Base-by-base conservation (phyloP, 2,797 vertebrate species). In the Macrochelys suwanniensis region DNA sequence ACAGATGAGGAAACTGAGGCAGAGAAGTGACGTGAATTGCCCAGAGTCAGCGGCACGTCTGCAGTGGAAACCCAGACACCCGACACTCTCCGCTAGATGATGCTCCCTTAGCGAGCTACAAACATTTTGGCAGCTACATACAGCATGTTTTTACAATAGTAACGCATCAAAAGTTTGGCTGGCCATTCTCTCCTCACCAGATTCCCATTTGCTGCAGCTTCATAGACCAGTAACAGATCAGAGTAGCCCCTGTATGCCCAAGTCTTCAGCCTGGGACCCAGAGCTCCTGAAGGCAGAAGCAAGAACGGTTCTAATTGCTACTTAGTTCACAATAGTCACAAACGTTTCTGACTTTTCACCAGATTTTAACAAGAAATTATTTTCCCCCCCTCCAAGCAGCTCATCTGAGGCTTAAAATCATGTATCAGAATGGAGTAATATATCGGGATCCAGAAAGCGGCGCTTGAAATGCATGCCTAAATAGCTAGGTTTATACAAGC, bases 401-500 rank as follows among this genome's bases (percentile, higher is more conserved):
- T 91, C 47, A 50, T 77, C 91, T 83, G 51, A 94, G 87, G 91
- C 94, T 91, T 96, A 84, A 96, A 93, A 94, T 80, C 2, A 87
- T 96, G 90, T 91, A 88, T 94, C 93, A 93, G 78, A 93, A 89
- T 87, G 95, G 92, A 95, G 8, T 82, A 87, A 65, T 0, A 0
- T 74, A 33, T 59, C 78, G 83, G 68, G 26, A 82, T 77, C 47
- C 78, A 78, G 86, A 88, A 76, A 89, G 59, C 80, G 92, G 77
- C 31, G 28, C 74, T 61, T 96, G 92, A 89, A 88, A 95, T 53
- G 90, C 71, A 47, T 51, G 84, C 86, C 47, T 91, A 79, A 89
- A 85, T 26, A 77, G 53, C 50, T 47, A 90, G 89, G 94, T 92
- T 96, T 93, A 91, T 95, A 95, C 83, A 85, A 85, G 90, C 84